phyloP scores from a whole-genome alignment of 2,797 vertebrate genomes.

The Aplochiton taeniatus region DNA sequence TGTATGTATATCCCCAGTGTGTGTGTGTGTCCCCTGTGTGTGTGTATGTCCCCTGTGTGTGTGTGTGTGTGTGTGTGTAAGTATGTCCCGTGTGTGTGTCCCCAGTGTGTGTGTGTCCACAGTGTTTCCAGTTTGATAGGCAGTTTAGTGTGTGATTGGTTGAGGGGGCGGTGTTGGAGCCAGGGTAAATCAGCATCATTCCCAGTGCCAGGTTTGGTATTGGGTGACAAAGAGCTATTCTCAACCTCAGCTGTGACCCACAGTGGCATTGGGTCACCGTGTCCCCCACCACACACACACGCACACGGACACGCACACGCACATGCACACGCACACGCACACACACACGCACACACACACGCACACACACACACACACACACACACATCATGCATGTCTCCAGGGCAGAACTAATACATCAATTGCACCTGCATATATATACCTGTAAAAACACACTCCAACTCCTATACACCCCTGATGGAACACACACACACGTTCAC shows the following conservation, averaged over 20 bases:
- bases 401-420: neutral
- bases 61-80: constrained; percentile 25
- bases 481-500: neutral
- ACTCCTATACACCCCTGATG: neutral
- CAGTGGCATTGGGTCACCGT: constrained; percentile 70
- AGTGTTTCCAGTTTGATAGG: constrained; percentile 76
- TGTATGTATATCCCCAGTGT: too few relatives aligned
- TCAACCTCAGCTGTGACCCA: constrained; percentile 75
- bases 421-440: neutral
- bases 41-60: neutral
- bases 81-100: neutral
- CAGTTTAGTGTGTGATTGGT: constrained; percentile 69
- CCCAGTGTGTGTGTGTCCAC: constrained; percentile 34
- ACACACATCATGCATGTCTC: neutral
- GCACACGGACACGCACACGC: constrained; percentile 22
- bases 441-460: neutral
- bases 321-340: constrained; percentile 2
- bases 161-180: constrained; percentile 58
- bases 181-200: constrained; percentile 76
- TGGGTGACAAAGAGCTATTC: constrained; percentile 75
- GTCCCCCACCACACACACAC: constrained; percentile 53
- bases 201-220: constrained; percentile 66
- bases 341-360: neutral
- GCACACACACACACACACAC: constrained; percentile 2
- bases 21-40: constrained; percentile 16